These are phyloP conservation scores for Diacarnus erythraeanus DNA, from an alignment of 37 sponge, comb jelly and placozoan species.

Conservation along the genomic window DNA sequence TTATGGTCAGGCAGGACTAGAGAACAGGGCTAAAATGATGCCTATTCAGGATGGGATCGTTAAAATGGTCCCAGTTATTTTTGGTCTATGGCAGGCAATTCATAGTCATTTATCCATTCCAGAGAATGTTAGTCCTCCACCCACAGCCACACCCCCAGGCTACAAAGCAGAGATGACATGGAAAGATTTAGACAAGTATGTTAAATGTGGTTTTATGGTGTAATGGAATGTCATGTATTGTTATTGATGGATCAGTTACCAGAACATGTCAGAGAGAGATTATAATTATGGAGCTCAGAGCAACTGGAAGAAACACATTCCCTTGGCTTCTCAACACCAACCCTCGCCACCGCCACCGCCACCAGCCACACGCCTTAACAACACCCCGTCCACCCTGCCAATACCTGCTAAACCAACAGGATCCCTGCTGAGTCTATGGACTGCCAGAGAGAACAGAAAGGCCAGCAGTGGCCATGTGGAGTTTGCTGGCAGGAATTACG, in stretches of 20 bases:
- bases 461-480: constrained; percentile 49
- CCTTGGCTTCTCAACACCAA: too few species aligned
- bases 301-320: constrained; percentile 3
- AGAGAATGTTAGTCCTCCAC: not conserved
- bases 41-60: too few species aligned
- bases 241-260: constrained; percentile 17
- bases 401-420: constrained; percentile 31
- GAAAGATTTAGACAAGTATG: constrained; percentile 16
- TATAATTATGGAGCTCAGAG: constrained; percentile 11
- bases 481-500: constrained; percentile 62
- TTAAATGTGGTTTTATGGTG: not conserved
- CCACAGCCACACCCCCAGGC: not conserved
- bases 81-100: too few species aligned
- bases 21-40: too few species aligned
- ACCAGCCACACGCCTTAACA: not conserved
- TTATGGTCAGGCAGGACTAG: too few species aligned
- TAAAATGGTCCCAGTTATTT: too few species aligned
- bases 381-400: not conserved
- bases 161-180: constrained; percentile 12
- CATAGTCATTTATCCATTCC: too few species aligned
- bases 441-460: constrained; percentile 33
- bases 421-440: constrained; percentile 71
- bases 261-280: constrained; percentile 44
- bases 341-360: not conserved
- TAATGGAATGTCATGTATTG: not conserved